Conservation (phyloP, 2,888 invertebrate species). For the Mythimna pallens region DNA sequence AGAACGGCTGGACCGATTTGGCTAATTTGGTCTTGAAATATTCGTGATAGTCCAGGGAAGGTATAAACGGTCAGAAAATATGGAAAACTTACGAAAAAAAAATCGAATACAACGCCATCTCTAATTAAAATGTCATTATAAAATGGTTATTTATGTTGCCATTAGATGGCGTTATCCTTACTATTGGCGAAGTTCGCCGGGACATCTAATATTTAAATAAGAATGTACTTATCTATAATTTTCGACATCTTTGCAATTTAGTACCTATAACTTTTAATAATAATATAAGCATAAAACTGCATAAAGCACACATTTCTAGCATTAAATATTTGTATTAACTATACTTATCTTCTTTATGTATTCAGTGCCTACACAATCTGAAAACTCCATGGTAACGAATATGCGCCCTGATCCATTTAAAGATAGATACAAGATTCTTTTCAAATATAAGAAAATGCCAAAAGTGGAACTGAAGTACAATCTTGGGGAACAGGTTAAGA, state of each 20-base stretch:
- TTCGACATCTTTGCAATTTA: background rate
- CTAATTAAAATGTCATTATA: too few species aligned
- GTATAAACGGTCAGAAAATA: too few species aligned
- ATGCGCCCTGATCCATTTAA: slow-evolving; percentile 76
- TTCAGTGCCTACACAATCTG: slow-evolving; percentile 48
- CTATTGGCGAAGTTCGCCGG: too few species aligned
- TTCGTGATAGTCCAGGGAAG: too few species aligned
- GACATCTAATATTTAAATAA: too few species aligned
- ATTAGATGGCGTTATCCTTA: too few species aligned
- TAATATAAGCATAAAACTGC: background rate
- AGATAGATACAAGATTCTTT: slow-evolving; percentile 76
- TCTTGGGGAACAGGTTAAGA: slow-evolving; percentile 81
- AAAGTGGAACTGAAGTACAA: slow-evolving; percentile 81
- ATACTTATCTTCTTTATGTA: background rate
- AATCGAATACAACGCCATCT: too few species aligned
- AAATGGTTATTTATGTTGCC: too few species aligned
- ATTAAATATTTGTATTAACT: background rate
- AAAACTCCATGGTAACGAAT: slow-evolving; percentile 41
- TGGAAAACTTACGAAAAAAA: too few species aligned
- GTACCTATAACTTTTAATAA: background rate
- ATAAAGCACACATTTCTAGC: background rate
- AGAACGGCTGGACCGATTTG: too few species aligned
- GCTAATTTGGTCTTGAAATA: too few species aligned
- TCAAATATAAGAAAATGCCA: slow-evolving; percentile 79
- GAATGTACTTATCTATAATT: background rate